phyloP scores from a whole-genome alignment of 2,888 invertebrate genomes.

The Zelleria hepariella region DNA sequence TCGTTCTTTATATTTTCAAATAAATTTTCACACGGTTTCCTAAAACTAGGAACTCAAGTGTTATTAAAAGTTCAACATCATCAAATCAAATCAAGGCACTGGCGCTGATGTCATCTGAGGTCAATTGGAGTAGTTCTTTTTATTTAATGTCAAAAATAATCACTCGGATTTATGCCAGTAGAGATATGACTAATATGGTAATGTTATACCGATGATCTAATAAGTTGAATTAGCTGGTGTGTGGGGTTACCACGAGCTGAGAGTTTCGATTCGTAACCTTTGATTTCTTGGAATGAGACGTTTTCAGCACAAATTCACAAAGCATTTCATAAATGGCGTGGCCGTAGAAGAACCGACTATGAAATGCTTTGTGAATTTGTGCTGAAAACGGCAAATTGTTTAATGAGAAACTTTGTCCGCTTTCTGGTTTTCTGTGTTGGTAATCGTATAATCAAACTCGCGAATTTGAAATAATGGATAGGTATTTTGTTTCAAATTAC shows the following conservation, averaged over 20 bases:
- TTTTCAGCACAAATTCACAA: too few species aligned
- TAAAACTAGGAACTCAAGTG: background rate
- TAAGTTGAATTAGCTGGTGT: background rate
- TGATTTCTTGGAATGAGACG: too few species aligned
- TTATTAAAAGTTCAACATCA: background rate
- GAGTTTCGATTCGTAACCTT: too few species aligned
- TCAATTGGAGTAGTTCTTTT: background rate
- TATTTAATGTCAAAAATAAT: background rate
- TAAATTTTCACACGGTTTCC: background rate
- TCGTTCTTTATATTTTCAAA: too few species aligned
- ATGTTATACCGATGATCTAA: slow-evolving; percentile 10
- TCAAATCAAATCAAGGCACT: background rate
- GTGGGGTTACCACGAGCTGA: background rate
- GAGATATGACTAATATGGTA: slow-evolving; percentile 11
- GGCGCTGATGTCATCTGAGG: background rate
- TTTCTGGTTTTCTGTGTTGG: too few species aligned
- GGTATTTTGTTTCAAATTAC: background rate
- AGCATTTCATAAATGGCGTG: too few species aligned
- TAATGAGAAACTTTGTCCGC: too few species aligned
- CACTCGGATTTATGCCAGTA: background rate
- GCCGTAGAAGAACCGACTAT: too few species aligned
- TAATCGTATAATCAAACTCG: too few species aligned
- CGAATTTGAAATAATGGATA: background rate
- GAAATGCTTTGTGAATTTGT: too few species aligned
- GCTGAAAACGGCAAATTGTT: too few species aligned